Base-by-base conservation (phyloP, 1,140 invertebrate genomes). In the Mycetomoellerius zeteki region DNA sequence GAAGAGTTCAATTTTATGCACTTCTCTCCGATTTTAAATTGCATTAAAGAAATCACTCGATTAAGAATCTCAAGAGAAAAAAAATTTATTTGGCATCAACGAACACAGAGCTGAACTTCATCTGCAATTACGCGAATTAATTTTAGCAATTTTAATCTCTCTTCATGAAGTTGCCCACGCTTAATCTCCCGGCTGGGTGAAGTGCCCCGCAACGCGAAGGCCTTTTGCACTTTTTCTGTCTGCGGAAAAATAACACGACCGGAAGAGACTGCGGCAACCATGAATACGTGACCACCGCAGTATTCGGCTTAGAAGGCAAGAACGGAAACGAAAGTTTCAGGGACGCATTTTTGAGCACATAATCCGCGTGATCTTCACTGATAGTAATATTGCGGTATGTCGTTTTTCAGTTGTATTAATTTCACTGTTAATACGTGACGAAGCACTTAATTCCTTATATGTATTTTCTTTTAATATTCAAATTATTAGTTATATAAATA, bases 51-150 rank as follows among this genome's bases (percentile, higher is more conserved):
- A 47, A 62, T 71, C 16, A 33, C 30, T 81, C 21, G 65, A 78
- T 78, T 33, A 65, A 62, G 24, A 65, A 50, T 33, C 52, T 43
- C 33, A 12, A 65, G 33, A 56, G 78, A 30, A 43, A 69, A 65
- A 69, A 81, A 56, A 58, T 56, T 69, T 67, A 84, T 84, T 73
- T 47, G 54, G 37, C 80, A 60, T 75, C 69, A 50, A 14, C 54
- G 54, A 60, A 47, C 24, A 47, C 54, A 82, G 69, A 47, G 69
- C 37, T 81, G 88, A 80, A 71, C 89, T 90, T 89, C 87, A 89
- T 77, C 85, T 89, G 89, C 91, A 94, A 93, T 94, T 93, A 93
- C 92, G 91, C 82, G 91, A 94, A 93, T 94, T 93, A 92, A 93
- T 94, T 92, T 92, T 87, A 91, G 86, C 90, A 92, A 88, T 92